Conservation (phyloP, 92 coral and sea anemone genomes). For the Epizoanthus stellaris region DNA sequence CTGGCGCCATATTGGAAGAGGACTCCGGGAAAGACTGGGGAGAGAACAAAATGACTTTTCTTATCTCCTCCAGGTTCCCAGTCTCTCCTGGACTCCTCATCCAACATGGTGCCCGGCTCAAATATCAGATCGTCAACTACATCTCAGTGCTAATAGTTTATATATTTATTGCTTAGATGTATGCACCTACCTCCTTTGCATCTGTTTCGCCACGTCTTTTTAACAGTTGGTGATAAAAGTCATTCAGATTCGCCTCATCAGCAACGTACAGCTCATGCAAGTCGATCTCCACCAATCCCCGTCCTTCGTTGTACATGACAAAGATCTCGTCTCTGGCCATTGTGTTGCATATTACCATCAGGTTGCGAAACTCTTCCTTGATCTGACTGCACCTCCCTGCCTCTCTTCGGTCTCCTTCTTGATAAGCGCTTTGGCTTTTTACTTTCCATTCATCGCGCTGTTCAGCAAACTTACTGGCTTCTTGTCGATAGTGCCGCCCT, state of each 20-base stretch:
- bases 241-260: conserved; percentile 40
- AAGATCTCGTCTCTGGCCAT: conserved; percentile 56
- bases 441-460: conserved; percentile 53
- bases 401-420: background rate
- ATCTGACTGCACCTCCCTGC: conserved; percentile 28
- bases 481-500: conserved; percentile 51
- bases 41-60: too few species aligned
- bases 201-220: background rate
- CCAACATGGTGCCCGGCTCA: too few species aligned
- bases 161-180: background rate
- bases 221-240: background rate
- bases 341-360: conserved; percentile 35
- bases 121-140: too few species aligned
- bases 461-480: conserved; percentile 51
- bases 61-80: too few species aligned
- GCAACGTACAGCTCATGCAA: conserved; percentile 61
- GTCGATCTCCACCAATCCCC: conserved; percentile 50
- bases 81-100: too few species aligned
- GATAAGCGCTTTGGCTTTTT: conserved; percentile 13
- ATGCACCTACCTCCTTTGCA: background rate
- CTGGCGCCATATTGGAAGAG: too few species aligned
- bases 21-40: too few species aligned
- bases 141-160: too few species aligned
- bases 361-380: conserved; percentile 44
- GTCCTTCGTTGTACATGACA: conserved; percentile 44